Conservation (phyloP, 2,888 invertebrate species). For the Amaurobius ferox region DNA sequence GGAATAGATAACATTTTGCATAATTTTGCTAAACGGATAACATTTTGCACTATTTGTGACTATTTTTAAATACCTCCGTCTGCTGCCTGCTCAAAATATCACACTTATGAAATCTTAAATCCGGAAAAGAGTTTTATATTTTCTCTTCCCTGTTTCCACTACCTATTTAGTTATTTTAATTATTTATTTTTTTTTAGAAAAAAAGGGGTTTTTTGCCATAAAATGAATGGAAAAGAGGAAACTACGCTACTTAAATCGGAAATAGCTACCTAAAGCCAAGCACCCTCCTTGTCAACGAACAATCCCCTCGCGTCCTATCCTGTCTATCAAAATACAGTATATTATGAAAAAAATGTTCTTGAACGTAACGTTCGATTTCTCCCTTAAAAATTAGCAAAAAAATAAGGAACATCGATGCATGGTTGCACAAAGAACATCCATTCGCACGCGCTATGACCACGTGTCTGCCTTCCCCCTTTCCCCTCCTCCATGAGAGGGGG, state of each 20-base stretch:
- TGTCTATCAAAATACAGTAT: not conserved
- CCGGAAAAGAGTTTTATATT: no score
- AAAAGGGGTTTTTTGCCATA: no score
- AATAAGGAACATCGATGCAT: constrained; percentile 1
- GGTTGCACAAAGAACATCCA: constrained; percentile 4
- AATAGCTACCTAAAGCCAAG: not conserved
- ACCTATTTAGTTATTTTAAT: no score
- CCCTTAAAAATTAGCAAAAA: not conserved
- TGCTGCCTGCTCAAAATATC: no score
- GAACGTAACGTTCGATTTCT: constrained; percentile 7
- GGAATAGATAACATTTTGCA: no score
- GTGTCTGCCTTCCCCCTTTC: not conserved
- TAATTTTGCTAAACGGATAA: no score
- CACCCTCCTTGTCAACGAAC: not conserved
- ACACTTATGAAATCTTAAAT: no score
- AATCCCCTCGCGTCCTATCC: not conserved
- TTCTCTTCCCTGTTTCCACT: no score
- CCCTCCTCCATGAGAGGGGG: not conserved
- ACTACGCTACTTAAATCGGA: not conserved
- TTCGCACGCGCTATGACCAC: not conserved
- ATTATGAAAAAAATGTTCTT: constrained; percentile 1
- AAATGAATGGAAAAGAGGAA: no score
- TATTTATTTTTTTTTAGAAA: no score
- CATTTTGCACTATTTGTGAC: no score
- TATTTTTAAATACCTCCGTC: no score